A percentile compares a stretch with the other conserved stretches of the same genome.
Evolutionary conservation across 2,797 vertebrate genomes (phyloP).

Genomic region (Apogon hyalosoma): DNA sequence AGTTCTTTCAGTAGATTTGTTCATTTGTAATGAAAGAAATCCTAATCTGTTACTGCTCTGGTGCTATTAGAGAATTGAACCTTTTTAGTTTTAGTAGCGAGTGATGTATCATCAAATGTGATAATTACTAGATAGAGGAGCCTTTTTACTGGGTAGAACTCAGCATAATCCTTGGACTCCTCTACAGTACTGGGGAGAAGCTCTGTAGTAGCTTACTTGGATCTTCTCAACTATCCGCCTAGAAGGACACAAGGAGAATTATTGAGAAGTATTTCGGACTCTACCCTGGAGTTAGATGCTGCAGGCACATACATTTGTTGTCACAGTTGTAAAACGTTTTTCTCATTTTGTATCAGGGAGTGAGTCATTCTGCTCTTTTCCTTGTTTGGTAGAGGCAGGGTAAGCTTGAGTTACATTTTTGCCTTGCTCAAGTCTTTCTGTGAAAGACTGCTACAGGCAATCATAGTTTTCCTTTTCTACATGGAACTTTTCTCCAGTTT

Average conservation of each 20-base stretch:
- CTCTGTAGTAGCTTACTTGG: conserved; percentile 38
- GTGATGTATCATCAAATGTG: conserved; percentile 28
- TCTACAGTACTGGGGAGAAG: conserved; percentile 13
- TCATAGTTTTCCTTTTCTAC: conserved; percentile 77
- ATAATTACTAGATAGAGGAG: conserved; percentile 25
- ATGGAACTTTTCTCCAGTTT: conserved; percentile 73
- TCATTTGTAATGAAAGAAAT: conserved; percentile 15
- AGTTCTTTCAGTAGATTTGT: conserved; percentile 28
- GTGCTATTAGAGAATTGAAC: conserved; percentile 14
- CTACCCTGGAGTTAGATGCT: conserved; percentile 39
- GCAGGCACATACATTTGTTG: conserved; percentile 64
- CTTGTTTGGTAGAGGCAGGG: conserved; percentile 71
- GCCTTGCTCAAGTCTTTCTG: conserved; percentile 85
- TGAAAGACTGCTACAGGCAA: conserved; percentile 83
- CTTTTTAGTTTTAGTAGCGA: conserved; percentile 27
- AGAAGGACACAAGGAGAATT: conserved; percentile 34
- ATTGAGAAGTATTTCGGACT: conserved; percentile 20
- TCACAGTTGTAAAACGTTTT: conserved; percentile 48
- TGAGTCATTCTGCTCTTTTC: conserved; percentile 53
- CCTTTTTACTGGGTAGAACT: conserved; percentile 28
- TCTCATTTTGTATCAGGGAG: conserved; percentile 56
- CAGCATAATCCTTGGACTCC: conserved; percentile 4
- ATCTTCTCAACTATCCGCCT: conserved; percentile 27
- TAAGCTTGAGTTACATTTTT: conserved; percentile 71
- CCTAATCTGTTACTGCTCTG: conserved; percentile 27